phyloP scores from a whole-genome alignment of 2,113 vertebrate genomes.

The Silurus meridionalis region DNA sequence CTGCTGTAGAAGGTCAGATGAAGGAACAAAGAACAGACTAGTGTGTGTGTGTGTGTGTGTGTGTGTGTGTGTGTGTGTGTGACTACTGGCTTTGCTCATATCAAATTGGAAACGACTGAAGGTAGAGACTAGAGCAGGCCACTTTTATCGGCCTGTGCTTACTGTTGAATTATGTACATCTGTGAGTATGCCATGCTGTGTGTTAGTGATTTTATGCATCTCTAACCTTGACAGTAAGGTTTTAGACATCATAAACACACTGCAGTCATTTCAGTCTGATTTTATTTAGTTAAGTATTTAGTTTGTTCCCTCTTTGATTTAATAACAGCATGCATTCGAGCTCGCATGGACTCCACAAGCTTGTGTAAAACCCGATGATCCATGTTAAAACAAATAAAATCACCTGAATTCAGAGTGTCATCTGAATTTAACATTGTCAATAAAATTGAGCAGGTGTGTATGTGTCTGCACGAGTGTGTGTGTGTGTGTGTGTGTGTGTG shows the following conservation, averaged over 20 bases:
- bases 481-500: not conserved
- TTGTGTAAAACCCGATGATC: not conserved
- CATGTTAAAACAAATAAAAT: not conserved
- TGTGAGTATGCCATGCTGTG: not conserved
- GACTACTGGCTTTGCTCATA: constrained; percentile 28
- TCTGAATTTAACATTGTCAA: not conserved
- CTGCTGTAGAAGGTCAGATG: not conserved
- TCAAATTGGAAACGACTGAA: constrained; percentile 18
- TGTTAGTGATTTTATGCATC: not conserved
- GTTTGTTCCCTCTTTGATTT: not conserved
- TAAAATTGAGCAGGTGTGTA: constrained; percentile 7
- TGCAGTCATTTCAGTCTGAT: not conserved
- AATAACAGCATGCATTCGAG: not conserved
- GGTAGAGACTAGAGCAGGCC: not conserved
- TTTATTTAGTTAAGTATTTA: not conserved
- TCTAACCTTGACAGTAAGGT: not conserved
- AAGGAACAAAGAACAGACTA: not conserved
- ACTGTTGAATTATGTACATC: not conserved
- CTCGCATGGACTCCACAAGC: not conserved
- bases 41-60: not conserved
- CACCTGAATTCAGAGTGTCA: not conserved
- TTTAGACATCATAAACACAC: not conserved
- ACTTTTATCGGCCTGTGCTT: constrained; percentile 9
- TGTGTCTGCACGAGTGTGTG: not conserved
- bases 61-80: not conserved